Percentiles rank a stretch among this genome's conserved stretches.
Evolutionary conservation across 2,797 vertebrate species (phyloP).

Genomic region (Hydrocynus forskahlii): DNA sequence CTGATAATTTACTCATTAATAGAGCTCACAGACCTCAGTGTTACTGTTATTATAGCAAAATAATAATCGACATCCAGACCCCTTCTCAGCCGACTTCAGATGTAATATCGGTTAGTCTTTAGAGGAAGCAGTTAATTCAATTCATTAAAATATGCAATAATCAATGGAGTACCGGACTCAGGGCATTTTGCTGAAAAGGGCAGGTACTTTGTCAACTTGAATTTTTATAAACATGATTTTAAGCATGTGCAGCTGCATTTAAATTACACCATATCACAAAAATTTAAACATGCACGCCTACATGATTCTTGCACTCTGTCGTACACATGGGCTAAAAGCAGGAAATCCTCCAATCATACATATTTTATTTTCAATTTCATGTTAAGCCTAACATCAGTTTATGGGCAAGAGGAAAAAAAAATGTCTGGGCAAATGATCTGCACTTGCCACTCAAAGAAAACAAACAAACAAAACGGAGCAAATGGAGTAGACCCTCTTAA

Average conservation of each 20-base stretch:
- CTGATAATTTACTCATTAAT: no score
- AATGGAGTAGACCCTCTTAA: background rate
- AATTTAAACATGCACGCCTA: background rate
- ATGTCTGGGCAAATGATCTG: background rate
- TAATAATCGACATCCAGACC: background rate
- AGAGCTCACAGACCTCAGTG: background rate
- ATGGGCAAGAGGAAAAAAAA: background rate
- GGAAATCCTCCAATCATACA: background rate
- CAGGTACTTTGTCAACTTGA: background rate
- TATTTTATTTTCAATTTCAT: slow-evolving; percentile 4
- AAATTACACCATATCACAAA: background rate
- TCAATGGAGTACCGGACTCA: no score
- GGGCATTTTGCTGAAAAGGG: background rate
- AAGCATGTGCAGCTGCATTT: no score
- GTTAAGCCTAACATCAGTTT: slow-evolving; percentile 20
- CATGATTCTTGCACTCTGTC: background rate
- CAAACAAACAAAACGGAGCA: background rate
- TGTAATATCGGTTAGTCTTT: no score
- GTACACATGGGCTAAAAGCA: background rate
- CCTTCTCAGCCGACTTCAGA: background rate
- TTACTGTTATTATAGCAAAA: background rate
- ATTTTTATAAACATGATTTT: background rate
- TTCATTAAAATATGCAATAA: background rate
- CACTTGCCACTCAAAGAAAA: background rate
- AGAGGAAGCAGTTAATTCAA: background rate